A percentile compares a stretch with the other conserved stretches of the same genome.
Conservation (phyloP, 2,113 vertebrate genomes). For the Loxodonta africana region DNA sequence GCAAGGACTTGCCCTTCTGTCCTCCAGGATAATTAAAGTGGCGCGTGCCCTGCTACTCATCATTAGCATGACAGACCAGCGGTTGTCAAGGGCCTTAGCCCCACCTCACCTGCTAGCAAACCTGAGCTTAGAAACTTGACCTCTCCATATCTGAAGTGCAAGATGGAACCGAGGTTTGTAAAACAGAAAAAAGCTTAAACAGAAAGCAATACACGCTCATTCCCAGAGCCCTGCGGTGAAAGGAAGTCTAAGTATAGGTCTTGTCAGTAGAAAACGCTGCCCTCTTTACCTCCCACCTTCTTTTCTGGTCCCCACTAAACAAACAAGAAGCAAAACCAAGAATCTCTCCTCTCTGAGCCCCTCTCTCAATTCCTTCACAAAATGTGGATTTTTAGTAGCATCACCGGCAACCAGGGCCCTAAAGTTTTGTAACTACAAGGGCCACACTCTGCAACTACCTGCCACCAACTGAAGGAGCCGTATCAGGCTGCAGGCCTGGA, state of each 20-base stretch:
- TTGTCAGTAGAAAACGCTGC: not conserved
- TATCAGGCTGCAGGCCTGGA: not conserved
- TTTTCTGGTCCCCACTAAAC: not conserved
- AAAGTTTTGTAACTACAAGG: not conserved
- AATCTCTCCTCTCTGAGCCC: not conserved
- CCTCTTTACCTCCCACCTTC: not conserved
- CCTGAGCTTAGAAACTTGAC: not conserved
- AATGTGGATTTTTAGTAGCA: not conserved
- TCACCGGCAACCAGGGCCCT: not conserved
- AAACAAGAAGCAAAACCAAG: not conserved
- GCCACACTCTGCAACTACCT: not conserved
- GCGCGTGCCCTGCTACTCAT: not conserved
- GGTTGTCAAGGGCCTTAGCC: not conserved
- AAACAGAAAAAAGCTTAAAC: not conserved
- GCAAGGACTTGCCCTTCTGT: not conserved
- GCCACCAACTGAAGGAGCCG: not conserved
- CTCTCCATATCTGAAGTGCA: not conserved
- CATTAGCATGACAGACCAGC: not conserved
- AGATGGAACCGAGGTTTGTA: constrained; percentile 24
- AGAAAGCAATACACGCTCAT: not conserved
- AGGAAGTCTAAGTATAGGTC: not conserved
- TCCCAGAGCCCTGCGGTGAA: constrained; percentile 5
- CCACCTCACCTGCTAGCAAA: not conserved
- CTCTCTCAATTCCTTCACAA: not conserved
- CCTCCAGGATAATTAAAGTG: constrained; percentile 30